Percentiles rank a stretch among this genome's conserved stretches.
phyloP scores from a whole-genome alignment of 2,797 vertebrate species.

The Antrozous pallidus region DNA sequence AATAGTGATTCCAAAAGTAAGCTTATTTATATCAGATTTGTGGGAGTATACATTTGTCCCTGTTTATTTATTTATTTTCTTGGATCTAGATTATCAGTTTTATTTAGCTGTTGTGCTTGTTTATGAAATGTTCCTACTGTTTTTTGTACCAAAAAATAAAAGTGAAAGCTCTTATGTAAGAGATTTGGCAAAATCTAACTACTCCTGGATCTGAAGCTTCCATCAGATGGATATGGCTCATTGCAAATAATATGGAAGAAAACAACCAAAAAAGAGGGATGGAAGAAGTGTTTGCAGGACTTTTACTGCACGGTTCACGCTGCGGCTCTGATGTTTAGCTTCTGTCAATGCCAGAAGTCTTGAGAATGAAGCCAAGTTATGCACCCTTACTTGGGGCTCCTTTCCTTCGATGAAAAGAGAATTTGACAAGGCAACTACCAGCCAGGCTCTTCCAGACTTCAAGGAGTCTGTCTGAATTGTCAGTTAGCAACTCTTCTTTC shows the following conservation, averaged over 20 bases:
- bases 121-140: neutral
- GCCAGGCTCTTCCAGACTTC: neutral
- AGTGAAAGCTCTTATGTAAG: neutral
- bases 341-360: slow-evolving; percentile 64
- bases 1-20: neutral
- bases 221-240: slow-evolving; percentile 25
- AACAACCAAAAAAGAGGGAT: slow-evolving; percentile 37
- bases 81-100: neutral
- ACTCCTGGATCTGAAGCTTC: neutral
- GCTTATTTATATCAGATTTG: neutral
- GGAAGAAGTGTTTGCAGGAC: slow-evolving; percentile 28
- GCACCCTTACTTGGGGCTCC: neutral
- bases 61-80: neutral
- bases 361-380: slow-evolving; percentile 49
- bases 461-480: slow-evolving; percentile 31
- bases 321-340: slow-evolving; percentile 38
- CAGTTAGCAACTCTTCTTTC: slow-evolving; percentile 13
- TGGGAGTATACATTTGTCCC: neutral
- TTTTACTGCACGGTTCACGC: neutral
- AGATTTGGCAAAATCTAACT: slow-evolving; percentile 5
- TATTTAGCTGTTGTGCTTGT: neutral
- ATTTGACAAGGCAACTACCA: slow-evolving; percentile 41
- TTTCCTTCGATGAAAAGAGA: slow-evolving; percentile 17
- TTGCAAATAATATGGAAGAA: slow-evolving; percentile 28
- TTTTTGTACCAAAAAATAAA: slow-evolving; percentile 9